Conservation (phyloP, 2,113 vertebrate species). For the Paramisgurnus dabryanus region DNA sequence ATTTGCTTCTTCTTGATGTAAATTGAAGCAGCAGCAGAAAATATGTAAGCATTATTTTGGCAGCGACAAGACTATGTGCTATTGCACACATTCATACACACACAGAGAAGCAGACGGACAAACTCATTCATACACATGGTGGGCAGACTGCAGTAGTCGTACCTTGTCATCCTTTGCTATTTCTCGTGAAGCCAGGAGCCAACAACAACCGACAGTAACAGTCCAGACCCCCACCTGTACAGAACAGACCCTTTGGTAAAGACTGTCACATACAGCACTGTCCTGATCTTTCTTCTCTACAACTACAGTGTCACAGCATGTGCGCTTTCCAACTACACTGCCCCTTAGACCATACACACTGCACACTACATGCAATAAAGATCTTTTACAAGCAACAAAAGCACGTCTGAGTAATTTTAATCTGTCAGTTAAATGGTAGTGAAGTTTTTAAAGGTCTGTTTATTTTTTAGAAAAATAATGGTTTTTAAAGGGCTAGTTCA, state of each 20-base stretch:
- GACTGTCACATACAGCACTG: conserved; percentile 30
- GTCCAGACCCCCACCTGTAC: conserved; percentile 51
- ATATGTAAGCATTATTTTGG: conserved; percentile 63
- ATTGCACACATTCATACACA: conserved; percentile 52
- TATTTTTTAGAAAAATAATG: background rate
- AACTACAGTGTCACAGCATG: conserved; percentile 27
- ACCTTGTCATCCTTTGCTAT: conserved; percentile 50
- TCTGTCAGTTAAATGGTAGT: conserved; percentile 3
- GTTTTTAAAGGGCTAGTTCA: conserved; percentile 1
- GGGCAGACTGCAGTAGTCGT: conserved; percentile 45
- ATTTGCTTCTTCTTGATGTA: conserved; percentile 83
- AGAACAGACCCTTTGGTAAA: conserved; percentile 44
- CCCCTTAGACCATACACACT: conserved; percentile 4
- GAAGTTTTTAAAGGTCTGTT: conserved; percentile 1
- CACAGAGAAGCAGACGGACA: conserved; percentile 12
- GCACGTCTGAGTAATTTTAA: background rate
- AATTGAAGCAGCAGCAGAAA: conserved; percentile 74
- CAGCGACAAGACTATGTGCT: conserved; percentile 47
- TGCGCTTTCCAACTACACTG: conserved; percentile 17
- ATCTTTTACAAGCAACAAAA: conserved; percentile 25
- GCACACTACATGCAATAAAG: conserved; percentile 2
- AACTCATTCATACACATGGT: conserved; percentile 26
- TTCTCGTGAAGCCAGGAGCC: conserved; percentile 43
- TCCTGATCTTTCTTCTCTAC: conserved; percentile 29
- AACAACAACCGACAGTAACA: conserved; percentile 42